Percentiles rank a stretch among this genome's conserved stretches.
phyloP scores from a whole-genome alignment of 1,140 invertebrate species.

The Idris sp. region DNA sequence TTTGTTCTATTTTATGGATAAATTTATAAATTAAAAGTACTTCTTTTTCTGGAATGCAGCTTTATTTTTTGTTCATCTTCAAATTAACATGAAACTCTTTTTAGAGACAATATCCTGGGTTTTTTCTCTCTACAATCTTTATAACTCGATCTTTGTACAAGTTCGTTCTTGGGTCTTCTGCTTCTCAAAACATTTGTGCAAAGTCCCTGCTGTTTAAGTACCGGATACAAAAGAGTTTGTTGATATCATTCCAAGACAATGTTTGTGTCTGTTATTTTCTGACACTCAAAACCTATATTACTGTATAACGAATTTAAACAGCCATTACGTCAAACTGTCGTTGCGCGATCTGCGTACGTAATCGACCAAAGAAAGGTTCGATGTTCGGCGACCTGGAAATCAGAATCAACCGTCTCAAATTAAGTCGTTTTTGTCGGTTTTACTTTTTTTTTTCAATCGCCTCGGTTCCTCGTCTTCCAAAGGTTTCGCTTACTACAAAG shows the following conservation, averaged over 20 bases:
- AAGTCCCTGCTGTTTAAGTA: slow-evolving; percentile 33
- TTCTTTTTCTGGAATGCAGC: too few relatives aligned
- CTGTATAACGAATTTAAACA: slow-evolving; percentile 28
- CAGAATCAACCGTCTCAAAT: slow-evolving; percentile 10
- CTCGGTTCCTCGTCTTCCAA: slow-evolving; percentile 4
- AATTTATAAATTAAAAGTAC: too few relatives aligned
- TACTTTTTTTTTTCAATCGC: slow-evolving; percentile 2
- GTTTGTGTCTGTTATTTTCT: slow-evolving; percentile 36
- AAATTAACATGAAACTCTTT: too few relatives aligned
- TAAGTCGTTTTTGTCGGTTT: slow-evolving; percentile 11
- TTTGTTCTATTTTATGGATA: too few relatives aligned
- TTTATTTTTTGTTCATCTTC: too few relatives aligned
- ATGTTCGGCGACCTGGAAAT: slow-evolving; percentile 30
- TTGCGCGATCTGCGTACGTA: slow-evolving; percentile 32
- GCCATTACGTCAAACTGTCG: slow-evolving; percentile 15
- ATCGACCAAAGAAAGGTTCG: slow-evolving; percentile 16
- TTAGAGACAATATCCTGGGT: too few relatives aligned
- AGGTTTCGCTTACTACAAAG: not conserved
- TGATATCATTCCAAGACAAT: slow-evolving; percentile 39
- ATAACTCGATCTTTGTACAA: slow-evolving; percentile 6
- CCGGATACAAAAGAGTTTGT: slow-evolving; percentile 42
- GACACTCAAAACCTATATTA: slow-evolving; percentile 40
- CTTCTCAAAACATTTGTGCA: slow-evolving; percentile 31
- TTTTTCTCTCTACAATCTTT: too few relatives aligned
- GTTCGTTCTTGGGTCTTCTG: slow-evolving; percentile 28